These are phyloP conservation scores for Monoplex corrugatus DNA, from an alignment of 2,888 invertebrate genomes.

Conservation along the genomic window DNA sequence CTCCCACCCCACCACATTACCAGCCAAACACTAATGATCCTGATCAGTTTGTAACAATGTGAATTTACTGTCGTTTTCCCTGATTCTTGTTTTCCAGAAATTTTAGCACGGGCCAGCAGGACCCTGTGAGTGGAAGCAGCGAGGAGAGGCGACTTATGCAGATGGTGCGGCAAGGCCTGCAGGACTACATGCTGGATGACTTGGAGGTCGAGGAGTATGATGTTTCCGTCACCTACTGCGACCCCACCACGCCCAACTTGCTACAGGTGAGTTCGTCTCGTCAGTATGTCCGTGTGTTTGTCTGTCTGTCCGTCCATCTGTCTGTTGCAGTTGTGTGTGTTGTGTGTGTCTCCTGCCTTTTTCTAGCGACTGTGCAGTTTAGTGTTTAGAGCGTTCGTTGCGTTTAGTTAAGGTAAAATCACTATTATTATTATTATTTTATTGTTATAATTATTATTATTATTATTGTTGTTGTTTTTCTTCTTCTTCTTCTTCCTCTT, in stretches of 20 bases:
- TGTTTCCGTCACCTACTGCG: constrained; percentile 64
- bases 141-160: constrained; percentile 56
- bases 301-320: not conserved
- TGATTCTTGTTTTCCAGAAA: constrained; percentile 42
- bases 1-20: too few species aligned
- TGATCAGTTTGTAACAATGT: too few species aligned
- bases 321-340: not conserved
- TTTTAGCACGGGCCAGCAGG: constrained; percentile 23
- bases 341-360: too few species aligned
- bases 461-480: too few species aligned
- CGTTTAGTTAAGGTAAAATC: too few species aligned
- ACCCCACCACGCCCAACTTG: constrained; percentile 65
- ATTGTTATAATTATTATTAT: too few species aligned
- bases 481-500: too few species aligned
- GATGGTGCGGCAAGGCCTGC: constrained; percentile 58
- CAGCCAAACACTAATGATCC: too few species aligned
- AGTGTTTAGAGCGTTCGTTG: too few species aligned
- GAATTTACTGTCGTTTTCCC: not conserved
- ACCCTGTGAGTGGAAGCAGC: constrained; percentile 48
- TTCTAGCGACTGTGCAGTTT: too few species aligned
- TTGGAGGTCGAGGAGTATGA: constrained; percentile 65
- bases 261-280: constrained; percentile 58
- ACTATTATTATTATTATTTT: too few species aligned
- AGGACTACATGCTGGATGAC: constrained; percentile 62
- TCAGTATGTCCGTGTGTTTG: not conserved